A percentile compares a stretch with the other conserved stretches of the same genome.
Conservation (phyloP, 2,113 vertebrate species). For the Lampris incognitus region DNA sequence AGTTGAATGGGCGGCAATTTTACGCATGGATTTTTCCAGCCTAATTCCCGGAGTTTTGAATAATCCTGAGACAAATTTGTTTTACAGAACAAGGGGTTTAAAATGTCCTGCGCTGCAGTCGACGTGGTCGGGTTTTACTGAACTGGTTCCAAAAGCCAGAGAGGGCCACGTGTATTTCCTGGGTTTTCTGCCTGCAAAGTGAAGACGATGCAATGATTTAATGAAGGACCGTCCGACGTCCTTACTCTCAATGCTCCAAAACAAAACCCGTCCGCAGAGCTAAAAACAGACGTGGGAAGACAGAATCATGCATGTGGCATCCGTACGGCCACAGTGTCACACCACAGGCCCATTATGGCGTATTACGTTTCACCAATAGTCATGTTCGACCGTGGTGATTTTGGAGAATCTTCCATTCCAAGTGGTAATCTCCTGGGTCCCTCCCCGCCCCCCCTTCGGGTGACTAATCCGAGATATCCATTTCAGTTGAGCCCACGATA, state of each 20-base stretch:
- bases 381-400: conserved; percentile 41
- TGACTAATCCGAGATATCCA: conserved; percentile 56
- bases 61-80: conserved; percentile 76
- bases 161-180: conserved; percentile 27
- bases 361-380: conserved; percentile 40
- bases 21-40: conserved; percentile 77
- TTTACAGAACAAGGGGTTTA: conserved; percentile 73
- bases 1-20: conserved; percentile 81
- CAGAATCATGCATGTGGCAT: conserved; percentile 15
- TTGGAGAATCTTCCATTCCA: conserved; percentile 29
- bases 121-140: conserved; percentile 53
- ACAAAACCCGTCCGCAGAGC: conserved; percentile 36
- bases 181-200: conserved; percentile 50
- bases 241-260: conserved; percentile 17
- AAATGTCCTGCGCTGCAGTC: conserved; percentile 46
- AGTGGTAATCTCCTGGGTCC: conserved; percentile 37
- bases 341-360: conserved; percentile 10
- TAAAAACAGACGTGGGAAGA: conserved; percentile 27
- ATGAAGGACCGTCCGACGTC: conserved; percentile 31
- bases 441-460: conserved; percentile 11
- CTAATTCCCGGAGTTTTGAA: conserved; percentile 73
- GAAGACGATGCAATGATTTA: conserved; percentile 60
- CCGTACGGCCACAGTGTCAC: not conserved
- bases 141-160: conserved; percentile 55
- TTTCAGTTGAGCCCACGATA: conserved; percentile 38